Evolutionary conservation across 2,113 vertebrate species (phyloP).

Genomic region (Sciurus niger): DNA sequence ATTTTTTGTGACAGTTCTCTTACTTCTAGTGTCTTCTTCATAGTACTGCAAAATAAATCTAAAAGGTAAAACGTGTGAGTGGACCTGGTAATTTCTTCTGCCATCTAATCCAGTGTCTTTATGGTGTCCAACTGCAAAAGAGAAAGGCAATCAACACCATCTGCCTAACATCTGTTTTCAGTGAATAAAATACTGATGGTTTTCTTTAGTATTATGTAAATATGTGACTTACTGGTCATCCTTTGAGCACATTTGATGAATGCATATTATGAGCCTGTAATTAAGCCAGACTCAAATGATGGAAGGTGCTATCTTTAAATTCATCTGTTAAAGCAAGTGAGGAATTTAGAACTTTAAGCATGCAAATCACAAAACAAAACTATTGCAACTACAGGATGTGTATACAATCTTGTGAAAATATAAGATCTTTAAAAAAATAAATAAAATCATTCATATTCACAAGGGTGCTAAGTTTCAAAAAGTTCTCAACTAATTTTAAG

Average conservation of each 20-base stretch:
- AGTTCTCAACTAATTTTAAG: too few relatives aligned
- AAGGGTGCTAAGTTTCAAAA: too few relatives aligned
- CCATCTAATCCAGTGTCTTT: not conserved
- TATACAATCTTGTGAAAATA: not conserved
- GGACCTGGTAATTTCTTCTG: not conserved
- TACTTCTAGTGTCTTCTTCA: not conserved
- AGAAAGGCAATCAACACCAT: constrained; percentile 36
- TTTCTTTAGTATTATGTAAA: not conserved
- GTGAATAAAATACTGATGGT: not conserved
- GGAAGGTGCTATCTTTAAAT: not conserved
- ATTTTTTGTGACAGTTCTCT: not conserved
- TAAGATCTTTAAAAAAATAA: not conserved
- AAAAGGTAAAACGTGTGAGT: not conserved
- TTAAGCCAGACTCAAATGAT: not conserved
- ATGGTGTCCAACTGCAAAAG: not conserved
- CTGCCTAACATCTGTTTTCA: not conserved
- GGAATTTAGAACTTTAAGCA: not conserved
- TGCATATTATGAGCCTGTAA: not conserved
- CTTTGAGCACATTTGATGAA: not conserved
- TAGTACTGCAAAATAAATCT: not conserved
- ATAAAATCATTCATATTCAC: too few relatives aligned
- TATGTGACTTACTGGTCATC: not conserved
- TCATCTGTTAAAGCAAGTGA: not conserved
- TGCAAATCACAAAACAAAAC: not conserved
- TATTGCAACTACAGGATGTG: not conserved